Evolutionary conservation across 1,140 invertebrate species (phyloP).

Genomic region (Aphelinus atriplicis): DNA sequence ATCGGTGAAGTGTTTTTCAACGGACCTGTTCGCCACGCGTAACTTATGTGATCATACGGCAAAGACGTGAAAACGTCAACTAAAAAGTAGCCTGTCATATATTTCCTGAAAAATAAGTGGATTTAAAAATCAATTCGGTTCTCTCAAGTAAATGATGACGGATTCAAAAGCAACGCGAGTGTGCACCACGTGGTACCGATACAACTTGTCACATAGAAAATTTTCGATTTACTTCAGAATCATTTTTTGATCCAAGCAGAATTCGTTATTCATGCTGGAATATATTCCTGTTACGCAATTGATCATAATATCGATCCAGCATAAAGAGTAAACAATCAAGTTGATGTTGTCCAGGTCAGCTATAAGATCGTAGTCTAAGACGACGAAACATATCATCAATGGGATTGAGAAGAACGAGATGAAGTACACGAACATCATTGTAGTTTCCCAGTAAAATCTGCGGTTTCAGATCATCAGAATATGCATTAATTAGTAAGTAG

Average conservation of each 20-base stretch:
- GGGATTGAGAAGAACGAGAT: conserved; percentile 57
- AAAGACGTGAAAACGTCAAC: conserved; percentile 56
- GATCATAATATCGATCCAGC: conserved; percentile 56
- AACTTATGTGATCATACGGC: conserved; percentile 57
- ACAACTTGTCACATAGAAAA: not conserved
- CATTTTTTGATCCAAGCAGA: conserved; percentile 49
- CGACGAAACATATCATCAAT: conserved; percentile 55
- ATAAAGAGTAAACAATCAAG: conserved; percentile 53
- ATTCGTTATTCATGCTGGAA: conserved; percentile 36
- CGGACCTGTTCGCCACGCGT: conserved; percentile 53
- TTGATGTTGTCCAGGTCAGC: conserved; percentile 51
- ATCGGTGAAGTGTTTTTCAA: not conserved
- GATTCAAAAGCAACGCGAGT: no score
- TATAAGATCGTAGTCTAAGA: conserved; percentile 49
- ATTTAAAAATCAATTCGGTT: not conserved
- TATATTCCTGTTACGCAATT: conserved; percentile 56
- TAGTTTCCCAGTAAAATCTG: conserved; percentile 58
- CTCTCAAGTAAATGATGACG: not conserved
- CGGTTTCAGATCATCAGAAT: no score
- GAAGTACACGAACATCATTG: conserved; percentile 53
- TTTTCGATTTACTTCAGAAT: conserved; percentile 51
- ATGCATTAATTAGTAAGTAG: no score
- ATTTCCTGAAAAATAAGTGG: not conserved
- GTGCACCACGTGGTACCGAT: no score
- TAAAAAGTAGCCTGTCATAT: conserved; percentile 46